A percentile compares a stretch with the other conserved stretches of the same genome.
phyloP scores from a whole-genome alignment of 2,888 invertebrate genomes.

The Andrena bucephala region DNA sequence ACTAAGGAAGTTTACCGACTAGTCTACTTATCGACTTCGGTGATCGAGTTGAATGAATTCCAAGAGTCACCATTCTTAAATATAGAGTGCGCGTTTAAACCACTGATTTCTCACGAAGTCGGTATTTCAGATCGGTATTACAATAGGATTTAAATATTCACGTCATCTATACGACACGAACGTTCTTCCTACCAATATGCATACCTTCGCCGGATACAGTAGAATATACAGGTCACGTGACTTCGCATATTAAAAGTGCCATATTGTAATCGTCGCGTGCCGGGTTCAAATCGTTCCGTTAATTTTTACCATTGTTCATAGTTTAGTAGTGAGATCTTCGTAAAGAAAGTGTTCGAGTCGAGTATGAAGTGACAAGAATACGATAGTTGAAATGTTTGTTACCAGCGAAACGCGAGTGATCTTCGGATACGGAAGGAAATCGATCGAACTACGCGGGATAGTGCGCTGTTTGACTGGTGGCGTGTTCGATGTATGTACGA shows the following conservation, averaged over 20 bases:
- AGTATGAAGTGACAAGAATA: background rate
- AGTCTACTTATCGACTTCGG: no score
- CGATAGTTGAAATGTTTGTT: background rate
- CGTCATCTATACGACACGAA: constrained; percentile 1
- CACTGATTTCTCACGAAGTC: background rate
- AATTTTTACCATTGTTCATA: background rate
- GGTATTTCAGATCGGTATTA: background rate
- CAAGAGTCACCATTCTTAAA: no score
- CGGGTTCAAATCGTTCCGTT: background rate
- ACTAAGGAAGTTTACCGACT: no score
- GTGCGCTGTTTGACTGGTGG: constrained; percentile 28
- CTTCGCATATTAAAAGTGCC: background rate
- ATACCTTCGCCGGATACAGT: background rate
- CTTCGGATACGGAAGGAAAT: background rate
- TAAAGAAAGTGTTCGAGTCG: no score
- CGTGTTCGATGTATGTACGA: constrained; percentile 61
- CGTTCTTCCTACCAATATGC: background rate
- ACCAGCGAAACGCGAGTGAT: background rate
- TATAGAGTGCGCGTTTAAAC: no score
- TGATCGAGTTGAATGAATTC: no score
- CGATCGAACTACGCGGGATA: constrained; percentile 1
- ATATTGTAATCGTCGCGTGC: background rate
- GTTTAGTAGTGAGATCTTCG: background rate
- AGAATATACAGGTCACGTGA: constrained; percentile 14
- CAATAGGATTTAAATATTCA: background rate